phyloP scores from a whole-genome alignment of 35 echinoderm and acorn worm genomes.

The Holothuria glaberrima region DNA sequence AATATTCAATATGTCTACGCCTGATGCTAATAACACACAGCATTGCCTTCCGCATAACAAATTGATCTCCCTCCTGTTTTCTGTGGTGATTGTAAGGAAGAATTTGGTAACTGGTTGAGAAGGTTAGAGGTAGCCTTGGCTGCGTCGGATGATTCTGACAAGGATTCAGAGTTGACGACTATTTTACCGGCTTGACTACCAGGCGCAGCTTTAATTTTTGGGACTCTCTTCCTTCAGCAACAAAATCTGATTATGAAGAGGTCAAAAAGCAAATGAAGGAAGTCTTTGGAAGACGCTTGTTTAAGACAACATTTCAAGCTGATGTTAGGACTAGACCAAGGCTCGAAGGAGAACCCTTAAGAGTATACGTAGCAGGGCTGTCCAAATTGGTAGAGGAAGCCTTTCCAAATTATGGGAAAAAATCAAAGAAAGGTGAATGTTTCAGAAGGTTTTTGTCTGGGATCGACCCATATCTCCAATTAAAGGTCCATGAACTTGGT shows the following conservation, averaged over 20 bases:
- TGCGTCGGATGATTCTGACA: slow-evolving; percentile 12
- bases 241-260: slow-evolving; percentile 10
- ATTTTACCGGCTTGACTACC: slow-evolving; percentile 7
- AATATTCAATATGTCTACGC: neutral
- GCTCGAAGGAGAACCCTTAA: neutral
- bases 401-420: slow-evolving; percentile 13
- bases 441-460: neutral
- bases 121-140: slow-evolving; percentile 11
- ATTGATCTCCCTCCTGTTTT: neutral
- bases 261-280: slow-evolving; percentile 8
- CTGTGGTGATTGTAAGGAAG: slow-evolving; percentile 23
- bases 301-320: slow-evolving; percentile 1
- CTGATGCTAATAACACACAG: neutral
- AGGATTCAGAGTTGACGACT: neutral
- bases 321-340: slow-evolving; percentile 10
- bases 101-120: slow-evolving; percentile 28
- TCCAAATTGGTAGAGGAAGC: neutral
- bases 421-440: slow-evolving; percentile 5
- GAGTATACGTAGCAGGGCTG: neutral
- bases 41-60: neutral
- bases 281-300: neutral
- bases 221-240: slow-evolving; percentile 11
- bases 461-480: neutral
- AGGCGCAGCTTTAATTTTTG: neutral
- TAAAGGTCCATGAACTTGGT: slow-evolving; percentile 16